A percentile compares a stretch with the other conserved stretches of the same genome.
Conservation (phyloP, 2,113 vertebrate species). For the Alligator mississippiensis region DNA sequence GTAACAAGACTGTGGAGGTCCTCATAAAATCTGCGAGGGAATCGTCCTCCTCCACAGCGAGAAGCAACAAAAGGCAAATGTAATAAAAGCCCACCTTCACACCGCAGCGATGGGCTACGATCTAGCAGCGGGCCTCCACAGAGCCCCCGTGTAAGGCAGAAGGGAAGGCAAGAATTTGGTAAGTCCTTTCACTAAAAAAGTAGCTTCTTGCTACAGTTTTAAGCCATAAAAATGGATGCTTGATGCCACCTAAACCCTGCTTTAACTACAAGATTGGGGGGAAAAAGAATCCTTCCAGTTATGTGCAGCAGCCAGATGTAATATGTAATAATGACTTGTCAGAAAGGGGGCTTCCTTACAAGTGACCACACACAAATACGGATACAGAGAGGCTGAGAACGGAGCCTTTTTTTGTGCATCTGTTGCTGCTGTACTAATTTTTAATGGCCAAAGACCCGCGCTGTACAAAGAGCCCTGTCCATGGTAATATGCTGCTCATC, state of each 20-base stretch:
- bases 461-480: not conserved
- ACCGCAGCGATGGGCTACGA: slow-evolving; percentile 75
- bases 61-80: slow-evolving; percentile 74
- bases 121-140: slow-evolving; percentile 80
- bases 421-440: not conserved
- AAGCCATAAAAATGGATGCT: slow-evolving; percentile 78
- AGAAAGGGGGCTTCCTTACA: not conserved
- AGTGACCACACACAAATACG: not conserved
- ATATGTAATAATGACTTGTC: not conserved
- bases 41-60: slow-evolving; percentile 70
- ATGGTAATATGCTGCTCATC: not conserved
- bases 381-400: not conserved
- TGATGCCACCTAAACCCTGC: slow-evolving; percentile 49
- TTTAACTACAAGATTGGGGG: not conserved
- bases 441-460: not conserved
- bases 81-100: slow-evolving; percentile 75
- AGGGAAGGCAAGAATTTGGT: slow-evolving; percentile 85
- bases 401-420: not conserved
- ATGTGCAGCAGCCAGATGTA: not conserved
- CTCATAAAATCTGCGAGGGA: slow-evolving; percentile 26
- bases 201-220: slow-evolving; percentile 81
- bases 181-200: slow-evolving; percentile 71
- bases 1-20: not conserved
- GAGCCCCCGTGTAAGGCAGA: slow-evolving; percentile 70
- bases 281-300: too few relatives aligned